A percentile compares a stretch with the other conserved stretches of the same genome.
phyloP scores from a whole-genome alignment of 2,888 invertebrate genomes.

The Acleris laterana region DNA sequence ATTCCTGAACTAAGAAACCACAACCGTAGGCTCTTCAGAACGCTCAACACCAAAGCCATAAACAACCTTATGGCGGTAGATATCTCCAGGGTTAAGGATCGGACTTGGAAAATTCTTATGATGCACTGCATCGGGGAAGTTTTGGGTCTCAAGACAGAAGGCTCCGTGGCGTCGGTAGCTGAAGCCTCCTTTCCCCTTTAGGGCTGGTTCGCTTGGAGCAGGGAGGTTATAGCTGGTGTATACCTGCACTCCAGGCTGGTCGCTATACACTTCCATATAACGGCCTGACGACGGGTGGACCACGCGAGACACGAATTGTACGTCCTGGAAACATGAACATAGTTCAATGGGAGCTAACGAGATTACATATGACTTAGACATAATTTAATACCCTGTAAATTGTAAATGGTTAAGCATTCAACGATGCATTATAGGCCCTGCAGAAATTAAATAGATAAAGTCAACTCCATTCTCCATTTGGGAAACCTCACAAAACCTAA shows the following conservation, averaged over 20 bases:
- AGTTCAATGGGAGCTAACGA: no score
- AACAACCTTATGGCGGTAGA: conserved; percentile 85
- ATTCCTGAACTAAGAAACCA: conserved; percentile 3
- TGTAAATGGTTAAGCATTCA: no score
- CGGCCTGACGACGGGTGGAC: conserved; percentile 89
- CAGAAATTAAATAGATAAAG: no score
- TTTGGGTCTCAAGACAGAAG: conserved; percentile 93
- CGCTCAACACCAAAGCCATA: conserved; percentile 84
- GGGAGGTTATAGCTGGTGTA: conserved; percentile 92
- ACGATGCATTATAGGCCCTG: no score
- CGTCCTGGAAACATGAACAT: conserved; percentile 49
- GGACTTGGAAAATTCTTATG: conserved; percentile 88
- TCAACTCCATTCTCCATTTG: no score
- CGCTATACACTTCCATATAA: conserved; percentile 89
- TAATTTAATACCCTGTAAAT: no score
- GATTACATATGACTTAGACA: no score
- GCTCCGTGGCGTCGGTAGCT: conserved; percentile 89
- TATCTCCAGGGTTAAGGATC: conserved; percentile 85
- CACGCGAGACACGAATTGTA: conserved; percentile 78
- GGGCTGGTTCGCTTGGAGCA: conserved; percentile 64
- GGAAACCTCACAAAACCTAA: no score
- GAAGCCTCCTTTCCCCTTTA: conserved; percentile 65
- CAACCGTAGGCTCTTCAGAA: conserved; percentile 22
- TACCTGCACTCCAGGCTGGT: conserved; percentile 96
- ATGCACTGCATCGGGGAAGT: conserved; percentile 92